Evolutionary conservation across 2,888 invertebrate species (phyloP), one percentile per base, ranked within the genome.

Genomic region (Noctua fimbriata): DNA sequence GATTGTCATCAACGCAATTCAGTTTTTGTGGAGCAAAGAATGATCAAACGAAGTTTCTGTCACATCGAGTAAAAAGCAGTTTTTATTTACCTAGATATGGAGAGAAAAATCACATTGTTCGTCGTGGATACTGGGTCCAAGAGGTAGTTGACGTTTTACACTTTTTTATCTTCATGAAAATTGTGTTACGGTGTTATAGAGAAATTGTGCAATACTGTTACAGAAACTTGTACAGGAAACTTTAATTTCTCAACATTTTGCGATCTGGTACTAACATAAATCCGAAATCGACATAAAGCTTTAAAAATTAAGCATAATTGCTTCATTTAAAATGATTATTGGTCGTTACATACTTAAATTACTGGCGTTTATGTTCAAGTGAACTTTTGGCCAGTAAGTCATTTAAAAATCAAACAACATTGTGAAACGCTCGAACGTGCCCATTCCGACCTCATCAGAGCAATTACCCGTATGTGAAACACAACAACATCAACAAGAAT

Each of bases 101-200:
- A 66, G 74, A 77, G 88, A 82, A 88, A 84, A 85, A 67, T 66
- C 49, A 63, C 81, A 88, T 85, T 85, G 88, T 76, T 76, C 52
- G 49, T 63, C 77, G 74, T 86, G 86, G 69, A 72, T 86, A 69
- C 86, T 85, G 44, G 86, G 86, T 77, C 88, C 85, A 66, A 24
- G 66, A 72, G 41, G 7, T 58, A 12, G 24, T 66, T 49, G 73
- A 49, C 2, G 55, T 12, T 55, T 52, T 2, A 32, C 28, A 16
- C n/a, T 52, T 84, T 84, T 73, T 87, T 58, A 55, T 72, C 14
- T 66, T 36, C 21, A 63, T 60, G 9, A 41, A 28, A 72, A 52
- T 52, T 24, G 47, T 69, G 60, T 7, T 18, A 49, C 12, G 12
- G 9, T 47, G 5, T 49, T 32, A 69, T 9, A 55, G 10, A 32